Evolutionary conservation across 2,113 vertebrate species (phyloP).

Genomic region (Spheniscus mendiculus): DNA sequence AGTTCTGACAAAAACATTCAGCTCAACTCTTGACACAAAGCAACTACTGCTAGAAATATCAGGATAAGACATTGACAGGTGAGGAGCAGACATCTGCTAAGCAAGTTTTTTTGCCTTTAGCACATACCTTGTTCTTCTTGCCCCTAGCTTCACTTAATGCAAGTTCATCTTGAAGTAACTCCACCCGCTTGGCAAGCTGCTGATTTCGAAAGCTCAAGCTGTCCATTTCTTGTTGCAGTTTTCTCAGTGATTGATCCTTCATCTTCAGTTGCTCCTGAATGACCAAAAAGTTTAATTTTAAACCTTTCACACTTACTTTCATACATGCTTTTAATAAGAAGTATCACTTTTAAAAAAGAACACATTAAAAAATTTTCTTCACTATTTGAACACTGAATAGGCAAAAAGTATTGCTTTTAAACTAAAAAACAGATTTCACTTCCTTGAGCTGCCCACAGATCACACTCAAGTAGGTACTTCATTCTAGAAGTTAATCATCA

Average conservation of each 20-base stretch:
- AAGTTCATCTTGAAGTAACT: conserved; percentile 94
- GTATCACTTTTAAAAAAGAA: not conserved
- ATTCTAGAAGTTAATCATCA: not conserved
- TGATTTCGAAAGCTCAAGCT: conserved; percentile 96
- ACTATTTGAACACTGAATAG: not conserved
- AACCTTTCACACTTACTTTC: not conserved
- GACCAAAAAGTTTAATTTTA: not conserved
- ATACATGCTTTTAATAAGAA: not conserved
- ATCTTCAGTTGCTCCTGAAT: conserved; percentile 94
- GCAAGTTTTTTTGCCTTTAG: not conserved
- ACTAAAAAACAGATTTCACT: not conserved
- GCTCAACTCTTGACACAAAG: not conserved
- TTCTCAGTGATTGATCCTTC: conserved; percentile 93
- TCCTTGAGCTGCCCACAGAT: not conserved
- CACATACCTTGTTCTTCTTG: conserved; percentile 89
- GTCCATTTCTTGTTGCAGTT: conserved; percentile 98
- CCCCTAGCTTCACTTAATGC: conserved; percentile 83
- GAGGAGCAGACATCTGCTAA: not conserved
- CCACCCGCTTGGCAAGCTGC: conserved; percentile 94
- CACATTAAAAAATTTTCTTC: not conserved
- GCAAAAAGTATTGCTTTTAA: not conserved
- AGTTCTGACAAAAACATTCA: not conserved
- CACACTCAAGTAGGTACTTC: not conserved
- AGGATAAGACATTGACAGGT: not conserved
- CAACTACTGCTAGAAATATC: not conserved